These are phyloP conservation scores for Menidia menidia DNA, from an alignment of 2,797 vertebrate genomes.

Conservation along the genomic window DNA sequence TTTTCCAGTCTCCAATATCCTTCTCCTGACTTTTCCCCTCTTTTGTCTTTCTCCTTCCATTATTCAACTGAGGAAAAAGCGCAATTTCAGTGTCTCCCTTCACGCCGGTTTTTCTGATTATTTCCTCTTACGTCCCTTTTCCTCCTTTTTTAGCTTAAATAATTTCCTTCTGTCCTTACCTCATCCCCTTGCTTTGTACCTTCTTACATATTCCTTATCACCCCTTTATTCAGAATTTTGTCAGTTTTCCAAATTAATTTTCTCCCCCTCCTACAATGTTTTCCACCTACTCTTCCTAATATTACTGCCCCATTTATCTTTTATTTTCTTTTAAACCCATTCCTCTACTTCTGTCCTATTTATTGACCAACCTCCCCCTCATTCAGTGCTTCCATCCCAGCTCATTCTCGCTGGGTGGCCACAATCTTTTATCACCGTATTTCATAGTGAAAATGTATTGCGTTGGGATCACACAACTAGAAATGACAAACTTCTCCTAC, in stretches of 20 bases:
- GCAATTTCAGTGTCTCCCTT: neutral
- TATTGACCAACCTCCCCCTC: too few relatives aligned
- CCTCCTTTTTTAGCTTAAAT: neutral
- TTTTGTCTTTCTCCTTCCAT: neutral
- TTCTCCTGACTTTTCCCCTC: neutral
- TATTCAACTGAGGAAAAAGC: conserved; percentile 1
- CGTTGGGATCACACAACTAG: neutral
- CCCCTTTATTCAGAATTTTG: neutral
- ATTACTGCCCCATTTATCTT: neutral
- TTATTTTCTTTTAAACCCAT: neutral
- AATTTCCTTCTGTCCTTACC: too few relatives aligned
- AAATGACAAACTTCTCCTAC: neutral
- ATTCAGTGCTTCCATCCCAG: neutral
- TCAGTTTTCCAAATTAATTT: neutral
- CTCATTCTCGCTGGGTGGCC: neutral
- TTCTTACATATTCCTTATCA: neutral
- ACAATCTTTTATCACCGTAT: neutral
- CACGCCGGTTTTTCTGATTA: neutral
- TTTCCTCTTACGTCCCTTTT: neutral
- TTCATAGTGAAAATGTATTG: neutral
- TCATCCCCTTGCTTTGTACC: too few relatives aligned
- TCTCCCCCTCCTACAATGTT: neutral
- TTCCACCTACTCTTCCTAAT: neutral
- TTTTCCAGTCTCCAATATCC: neutral
- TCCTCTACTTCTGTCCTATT: neutral